Evolutionary conservation across 1,140 invertebrate genomes (phyloP).

Genomic region (Ceratina australensis): DNA sequence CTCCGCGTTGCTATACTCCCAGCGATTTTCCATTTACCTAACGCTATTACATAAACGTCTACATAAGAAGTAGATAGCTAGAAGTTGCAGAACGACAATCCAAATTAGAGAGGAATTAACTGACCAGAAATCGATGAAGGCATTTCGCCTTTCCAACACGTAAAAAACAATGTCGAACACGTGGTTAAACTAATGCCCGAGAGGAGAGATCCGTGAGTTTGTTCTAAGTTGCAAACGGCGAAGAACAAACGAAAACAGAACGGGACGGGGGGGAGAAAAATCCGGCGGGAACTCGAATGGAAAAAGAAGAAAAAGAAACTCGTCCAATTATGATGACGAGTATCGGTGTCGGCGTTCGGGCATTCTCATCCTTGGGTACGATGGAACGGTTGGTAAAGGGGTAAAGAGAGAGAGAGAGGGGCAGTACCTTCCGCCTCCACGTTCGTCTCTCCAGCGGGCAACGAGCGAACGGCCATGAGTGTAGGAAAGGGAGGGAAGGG

Average conservation of each 20-base stretch:
- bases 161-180: neutral
- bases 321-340: slow-evolving; percentile 63
- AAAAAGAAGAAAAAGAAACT: slow-evolving; percentile 50
- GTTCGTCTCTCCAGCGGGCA: slow-evolving; percentile 45
- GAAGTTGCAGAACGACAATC: neutral
- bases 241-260: neutral
- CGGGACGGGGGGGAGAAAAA: slow-evolving; percentile 30
- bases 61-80: neutral
- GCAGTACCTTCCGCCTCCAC: slow-evolving; percentile 57
- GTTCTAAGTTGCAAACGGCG: slow-evolving; percentile 11
- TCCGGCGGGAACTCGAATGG: slow-evolving; percentile 10
- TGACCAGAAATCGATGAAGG: too few relatives aligned
- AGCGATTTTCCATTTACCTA: too few relatives aligned
- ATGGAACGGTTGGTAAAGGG: slow-evolving; percentile 36
- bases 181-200: slow-evolving; percentile 18
- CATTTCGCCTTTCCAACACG: neutral
- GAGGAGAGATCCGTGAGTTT: slow-evolving; percentile 6
- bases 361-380: slow-evolving; percentile 58
- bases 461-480: slow-evolving; percentile 54
- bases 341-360: slow-evolving; percentile 62
- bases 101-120: neutral
- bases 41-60: too few relatives aligned
- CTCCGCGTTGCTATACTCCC: neutral
- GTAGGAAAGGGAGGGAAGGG: slow-evolving; percentile 17
- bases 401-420: slow-evolving; percentile 25